phyloP scores from a whole-genome alignment of 2,888 invertebrate species.

The Unio pictorum region DNA sequence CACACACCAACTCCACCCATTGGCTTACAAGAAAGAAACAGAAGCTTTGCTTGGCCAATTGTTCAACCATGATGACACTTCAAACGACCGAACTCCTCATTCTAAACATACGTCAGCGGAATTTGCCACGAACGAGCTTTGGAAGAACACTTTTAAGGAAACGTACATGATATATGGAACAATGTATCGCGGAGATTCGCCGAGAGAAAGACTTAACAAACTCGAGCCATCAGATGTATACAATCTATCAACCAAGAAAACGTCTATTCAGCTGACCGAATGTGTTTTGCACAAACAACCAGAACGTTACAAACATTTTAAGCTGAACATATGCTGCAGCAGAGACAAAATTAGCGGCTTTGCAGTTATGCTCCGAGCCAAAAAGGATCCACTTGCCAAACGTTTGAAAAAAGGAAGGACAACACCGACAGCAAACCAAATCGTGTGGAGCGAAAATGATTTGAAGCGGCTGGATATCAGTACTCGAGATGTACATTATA shows the following conservation, averaged over 20 bases:
- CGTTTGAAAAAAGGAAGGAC: no score
- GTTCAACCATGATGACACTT: slow-evolving; percentile 73
- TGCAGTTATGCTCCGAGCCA: no score
- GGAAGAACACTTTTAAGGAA: slow-evolving; percentile 70
- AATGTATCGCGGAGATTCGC: slow-evolving; percentile 72
- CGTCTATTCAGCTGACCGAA: slow-evolving; percentile 10
- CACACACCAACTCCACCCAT: slow-evolving; percentile 71
- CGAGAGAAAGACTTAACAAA: slow-evolving; percentile 66
- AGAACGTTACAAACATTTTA: no score
- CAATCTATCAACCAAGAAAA: slow-evolving; percentile 45
- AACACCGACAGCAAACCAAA: no score
- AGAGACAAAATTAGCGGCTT: no score
- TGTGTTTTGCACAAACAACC: no score
- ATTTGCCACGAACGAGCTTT: slow-evolving; percentile 69
- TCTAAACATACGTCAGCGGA: slow-evolving; percentile 71
- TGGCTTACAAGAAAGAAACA: slow-evolving; percentile 54
- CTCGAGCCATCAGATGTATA: slow-evolving; percentile 56
- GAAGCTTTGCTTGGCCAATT: slow-evolving; percentile 47
- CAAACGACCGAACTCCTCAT: slow-evolving; percentile 70
- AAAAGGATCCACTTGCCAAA: no score
- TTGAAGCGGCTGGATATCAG: no score
- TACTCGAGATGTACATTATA: no score
- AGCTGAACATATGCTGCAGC: no score
- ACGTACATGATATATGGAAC: slow-evolving; percentile 69
- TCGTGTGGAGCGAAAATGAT: no score